A percentile compares a stretch with the other conserved stretches of the same genome.
phyloP scores from a whole-genome alignment of 1,140 invertebrate species.

The Hyposmocoma kahamanoa region DNA sequence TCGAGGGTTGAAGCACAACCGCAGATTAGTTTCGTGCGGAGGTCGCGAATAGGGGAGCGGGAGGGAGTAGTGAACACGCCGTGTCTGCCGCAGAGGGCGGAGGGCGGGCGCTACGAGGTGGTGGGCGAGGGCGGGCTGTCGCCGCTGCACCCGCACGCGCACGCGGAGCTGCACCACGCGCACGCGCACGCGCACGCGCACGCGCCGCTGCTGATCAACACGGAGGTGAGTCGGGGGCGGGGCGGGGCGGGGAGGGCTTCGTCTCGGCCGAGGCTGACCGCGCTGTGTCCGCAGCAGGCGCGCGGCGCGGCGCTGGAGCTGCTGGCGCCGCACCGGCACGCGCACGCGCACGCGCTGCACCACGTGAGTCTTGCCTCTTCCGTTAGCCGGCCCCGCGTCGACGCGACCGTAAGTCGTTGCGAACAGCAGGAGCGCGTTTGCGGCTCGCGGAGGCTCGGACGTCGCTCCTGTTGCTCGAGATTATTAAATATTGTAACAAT shows the following conservation, averaged over 20 bases:
- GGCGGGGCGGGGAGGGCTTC: conserved; percentile 44
- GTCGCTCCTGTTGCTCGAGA: too few relatives aligned
- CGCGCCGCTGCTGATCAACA: conserved; percentile 44
- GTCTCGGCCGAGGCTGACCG: too few relatives aligned
- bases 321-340: conserved; percentile 52
- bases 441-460: too few relatives aligned
- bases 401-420: too few relatives aligned
- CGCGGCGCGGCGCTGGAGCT: conserved; percentile 45
- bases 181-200: conserved; percentile 32
- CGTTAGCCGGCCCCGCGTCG: neutral
- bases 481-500: too few relatives aligned
- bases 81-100: conserved; percentile 41
- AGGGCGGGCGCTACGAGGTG: conserved; percentile 44
- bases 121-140: conserved; percentile 44
- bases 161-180: conserved; percentile 44
- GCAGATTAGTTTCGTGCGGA: too few relatives aligned
- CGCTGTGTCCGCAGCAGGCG: conserved; percentile 29
- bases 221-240: conserved; percentile 47
- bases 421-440: too few relatives aligned
- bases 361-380: conserved; percentile 38
- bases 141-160: conserved; percentile 36
- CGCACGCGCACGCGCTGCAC: conserved; percentile 42
- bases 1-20: too few relatives aligned
- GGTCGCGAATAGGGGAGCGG: too few relatives aligned
- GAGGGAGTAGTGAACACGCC: too few relatives aligned